Evolutionary conservation across 2,888 invertebrate species (phyloP).

Genomic region (Lasioglossum marginatum): DNA sequence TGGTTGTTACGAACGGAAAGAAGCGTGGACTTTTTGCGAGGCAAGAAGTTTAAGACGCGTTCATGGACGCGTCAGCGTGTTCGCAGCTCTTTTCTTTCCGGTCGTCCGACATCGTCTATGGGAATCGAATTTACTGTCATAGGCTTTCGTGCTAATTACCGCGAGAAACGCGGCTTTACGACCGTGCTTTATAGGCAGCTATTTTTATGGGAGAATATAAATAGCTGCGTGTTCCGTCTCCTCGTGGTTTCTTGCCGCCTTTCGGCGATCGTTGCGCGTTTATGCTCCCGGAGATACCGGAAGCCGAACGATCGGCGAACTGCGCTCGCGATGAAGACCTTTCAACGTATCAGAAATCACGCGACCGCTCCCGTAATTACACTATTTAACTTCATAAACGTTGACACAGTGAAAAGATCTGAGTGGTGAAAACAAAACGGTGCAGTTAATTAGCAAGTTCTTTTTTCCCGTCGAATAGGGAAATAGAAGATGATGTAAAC

Average conservation of each 20-base stretch:
- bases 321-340: not conserved
- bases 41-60: not conserved
- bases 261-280: slow-evolving; percentile 32
- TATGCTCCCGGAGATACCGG: slow-evolving; percentile 37
- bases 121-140: slow-evolving; percentile 59
- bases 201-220: slow-evolving; percentile 54
- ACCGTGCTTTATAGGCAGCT: slow-evolving; percentile 58
- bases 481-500: not conserved
- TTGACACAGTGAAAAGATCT: not conserved
- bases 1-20: not conserved
- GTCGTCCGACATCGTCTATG: slow-evolving; percentile 22
- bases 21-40: not conserved
- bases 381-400: not conserved
- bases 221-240: slow-evolving; percentile 43
- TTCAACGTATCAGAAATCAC: not conserved
- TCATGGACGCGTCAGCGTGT: not conserved
- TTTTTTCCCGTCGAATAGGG: too few relatives aligned
- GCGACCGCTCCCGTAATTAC: not conserved
- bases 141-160: slow-evolving; percentile 65
- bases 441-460: not conserved
- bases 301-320: slow-evolving; percentile 20
- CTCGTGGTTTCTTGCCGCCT: slow-evolving; percentile 41
- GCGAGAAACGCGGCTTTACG: slow-evolving; percentile 54
- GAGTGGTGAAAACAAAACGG: not conserved
- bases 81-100: slow-evolving; percentile 21